phyloP scores from a whole-genome alignment of 2,888 invertebrate genomes.

The Luperina testacea region DNA sequence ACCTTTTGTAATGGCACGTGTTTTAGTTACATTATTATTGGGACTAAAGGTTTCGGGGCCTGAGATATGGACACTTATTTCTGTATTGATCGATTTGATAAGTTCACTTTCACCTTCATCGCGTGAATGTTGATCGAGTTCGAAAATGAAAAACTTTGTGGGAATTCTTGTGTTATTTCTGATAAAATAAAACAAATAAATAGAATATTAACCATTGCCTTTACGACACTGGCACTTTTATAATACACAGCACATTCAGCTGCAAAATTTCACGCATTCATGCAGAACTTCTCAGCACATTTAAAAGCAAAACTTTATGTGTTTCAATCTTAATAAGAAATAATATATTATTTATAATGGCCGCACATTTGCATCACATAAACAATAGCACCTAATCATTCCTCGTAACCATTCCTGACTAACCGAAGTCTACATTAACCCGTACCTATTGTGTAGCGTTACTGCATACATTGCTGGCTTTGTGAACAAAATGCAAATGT shows the following conservation, averaged over 20 bases:
- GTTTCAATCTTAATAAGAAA: slow-evolving; percentile 63
- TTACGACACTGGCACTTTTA: background rate
- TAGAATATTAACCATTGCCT: background rate
- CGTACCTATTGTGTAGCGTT: slow-evolving; percentile 67
- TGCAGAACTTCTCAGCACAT: slow-evolving; percentile 16
- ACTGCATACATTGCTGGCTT: slow-evolving; percentile 70
- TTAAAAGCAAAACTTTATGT: slow-evolving; percentile 40
- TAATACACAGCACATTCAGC: background rate
- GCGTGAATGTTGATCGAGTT: slow-evolving; percentile 13
- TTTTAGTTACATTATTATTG: slow-evolving; percentile 39
- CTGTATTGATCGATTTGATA: slow-evolving; percentile 25
- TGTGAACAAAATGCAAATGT: slow-evolving; percentile 82
- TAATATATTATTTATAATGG: slow-evolving; percentile 65
- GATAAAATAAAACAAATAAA: background rate
- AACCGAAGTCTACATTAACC: slow-evolving; percentile 69
- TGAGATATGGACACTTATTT: slow-evolving; percentile 9
- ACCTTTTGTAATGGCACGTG: slow-evolving; percentile 47
- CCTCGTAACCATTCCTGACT: slow-evolving; percentile 67
- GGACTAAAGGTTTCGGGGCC: slow-evolving; percentile 31
- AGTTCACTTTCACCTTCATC: slow-evolving; percentile 12
- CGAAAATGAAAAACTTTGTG: background rate
- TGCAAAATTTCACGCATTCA: slow-evolving; percentile 10
- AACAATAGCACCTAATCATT: slow-evolving; percentile 71
- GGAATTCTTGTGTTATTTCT: slow-evolving; percentile 3
- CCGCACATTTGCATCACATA: slow-evolving; percentile 65